These are phyloP conservation scores for Epinotia bilunana DNA, from an alignment of 2,888 invertebrate species.

Conservation along the genomic window DNA sequence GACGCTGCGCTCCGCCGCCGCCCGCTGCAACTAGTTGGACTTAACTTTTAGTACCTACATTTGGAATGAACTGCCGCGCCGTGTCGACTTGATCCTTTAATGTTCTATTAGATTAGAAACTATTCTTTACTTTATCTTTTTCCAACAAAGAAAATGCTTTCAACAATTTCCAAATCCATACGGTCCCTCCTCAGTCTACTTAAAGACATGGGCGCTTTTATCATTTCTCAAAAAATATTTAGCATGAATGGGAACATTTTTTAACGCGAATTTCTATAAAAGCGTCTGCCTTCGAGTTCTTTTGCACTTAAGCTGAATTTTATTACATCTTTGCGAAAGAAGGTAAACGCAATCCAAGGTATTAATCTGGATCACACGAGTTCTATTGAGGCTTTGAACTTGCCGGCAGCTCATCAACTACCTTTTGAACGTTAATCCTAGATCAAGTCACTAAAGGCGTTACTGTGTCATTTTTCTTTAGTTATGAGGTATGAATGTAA, in stretches of 20 bases:
- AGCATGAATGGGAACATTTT: slow-evolving; percentile 46
- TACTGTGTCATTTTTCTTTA: slow-evolving; percentile 31
- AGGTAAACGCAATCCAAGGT: slow-evolving; percentile 80
- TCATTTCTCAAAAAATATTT: slow-evolving; percentile 45
- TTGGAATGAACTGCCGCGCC: slow-evolving; percentile 70
- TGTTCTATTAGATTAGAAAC: slow-evolving; percentile 68
- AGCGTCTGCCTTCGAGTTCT: slow-evolving; percentile 45
- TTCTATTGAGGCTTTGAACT: slow-evolving; percentile 55
- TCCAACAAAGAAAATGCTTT: slow-evolving; percentile 26
- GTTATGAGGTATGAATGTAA: not conserved
- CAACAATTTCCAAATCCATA: slow-evolving; percentile 20
- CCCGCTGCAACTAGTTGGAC: slow-evolving; percentile 67
- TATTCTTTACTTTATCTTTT: slow-evolving; percentile 50
- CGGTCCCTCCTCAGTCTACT: slow-evolving; percentile 18
- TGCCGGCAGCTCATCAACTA: slow-evolving; percentile 44
- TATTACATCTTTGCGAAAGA: slow-evolving; percentile 81
- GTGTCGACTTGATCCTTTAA: slow-evolving; percentile 59
- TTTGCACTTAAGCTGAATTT: slow-evolving; percentile 81
- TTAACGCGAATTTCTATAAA: slow-evolving; percentile 45
- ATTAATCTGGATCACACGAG: slow-evolving; percentile 68
- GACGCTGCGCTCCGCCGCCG: slow-evolving; percentile 58
- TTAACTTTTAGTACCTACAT: slow-evolving; percentile 74
- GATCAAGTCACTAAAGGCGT: slow-evolving; percentile 39
- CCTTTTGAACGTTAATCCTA: slow-evolving; percentile 43
- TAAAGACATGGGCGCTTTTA: slow-evolving; percentile 49